Percentiles rank a stretch among this genome's conserved stretches.
Evolutionary conservation across 2,113 vertebrate genomes (phyloP).

Genomic region (Percopsis transmontana): DNA sequence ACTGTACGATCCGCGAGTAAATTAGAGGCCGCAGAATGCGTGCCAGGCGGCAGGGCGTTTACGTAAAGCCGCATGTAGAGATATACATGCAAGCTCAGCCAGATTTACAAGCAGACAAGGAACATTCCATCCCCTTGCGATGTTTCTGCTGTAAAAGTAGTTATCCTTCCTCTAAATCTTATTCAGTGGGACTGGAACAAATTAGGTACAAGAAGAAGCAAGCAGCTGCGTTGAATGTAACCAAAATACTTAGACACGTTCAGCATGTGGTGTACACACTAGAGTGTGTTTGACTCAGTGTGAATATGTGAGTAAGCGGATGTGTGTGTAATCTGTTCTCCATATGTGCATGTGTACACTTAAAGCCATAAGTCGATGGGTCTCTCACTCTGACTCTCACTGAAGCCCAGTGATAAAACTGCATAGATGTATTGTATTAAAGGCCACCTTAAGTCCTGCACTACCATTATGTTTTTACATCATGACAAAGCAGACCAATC

Average conservation of each 20-base stretch:
- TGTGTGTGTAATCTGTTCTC: neutral
- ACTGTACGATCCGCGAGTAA: too few relatives aligned
- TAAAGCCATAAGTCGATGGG: too few relatives aligned
- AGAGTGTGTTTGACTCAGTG: too few relatives aligned
- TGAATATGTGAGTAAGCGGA: neutral
- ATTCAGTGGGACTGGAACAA: neutral
- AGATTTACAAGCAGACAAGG: neutral
- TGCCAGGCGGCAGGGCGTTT: neutral
- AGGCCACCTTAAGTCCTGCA: too few relatives aligned
- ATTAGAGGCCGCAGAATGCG: neutral
- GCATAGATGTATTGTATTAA: too few relatives aligned
- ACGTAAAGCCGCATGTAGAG: neutral
- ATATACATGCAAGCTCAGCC: neutral
- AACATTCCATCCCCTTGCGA: neutral
- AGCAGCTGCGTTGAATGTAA: neutral
- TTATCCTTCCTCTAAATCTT: neutral
- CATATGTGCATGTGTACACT: neutral
- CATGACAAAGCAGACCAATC: too few relatives aligned
- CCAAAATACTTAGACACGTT: too few relatives aligned
- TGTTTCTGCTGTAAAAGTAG: neutral
- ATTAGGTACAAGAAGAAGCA: neutral
- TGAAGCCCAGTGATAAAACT: too few relatives aligned
- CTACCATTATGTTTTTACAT: too few relatives aligned
- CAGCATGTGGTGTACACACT: too few relatives aligned
- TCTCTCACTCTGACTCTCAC: too few relatives aligned